Conservation (phyloP, 2,888 invertebrate species). For the Mycogona germanica region DNA sequence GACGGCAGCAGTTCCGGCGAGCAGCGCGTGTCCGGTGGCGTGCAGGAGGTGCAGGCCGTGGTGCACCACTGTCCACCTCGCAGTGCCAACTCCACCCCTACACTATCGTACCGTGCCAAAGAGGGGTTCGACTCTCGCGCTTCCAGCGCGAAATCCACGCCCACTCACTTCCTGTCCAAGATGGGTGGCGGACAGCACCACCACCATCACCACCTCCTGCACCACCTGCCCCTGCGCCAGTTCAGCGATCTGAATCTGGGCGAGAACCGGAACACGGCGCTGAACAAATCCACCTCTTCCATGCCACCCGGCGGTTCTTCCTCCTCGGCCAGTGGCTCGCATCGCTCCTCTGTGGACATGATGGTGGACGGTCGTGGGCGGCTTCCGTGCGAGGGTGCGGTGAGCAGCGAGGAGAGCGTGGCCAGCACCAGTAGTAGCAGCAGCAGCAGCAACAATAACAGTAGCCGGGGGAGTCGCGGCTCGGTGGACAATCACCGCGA, state of each 20-base stretch:
- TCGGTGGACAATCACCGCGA: slow-evolving; percentile 9
- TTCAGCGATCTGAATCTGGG: slow-evolving; percentile 19
- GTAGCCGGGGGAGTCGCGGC: slow-evolving; percentile 38
- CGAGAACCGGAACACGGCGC: slow-evolving; percentile 2
- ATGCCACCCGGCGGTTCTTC: slow-evolving; percentile 52
- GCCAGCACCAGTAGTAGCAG: slow-evolving; percentile 79
- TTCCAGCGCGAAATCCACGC: slow-evolving; percentile 21
- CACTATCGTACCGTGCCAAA: slow-evolving; percentile 13
- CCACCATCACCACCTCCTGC: background rate
- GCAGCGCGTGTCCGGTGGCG: background rate
- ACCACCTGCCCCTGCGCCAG: slow-evolving; percentile 19
- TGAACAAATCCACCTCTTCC: slow-evolving; percentile 57
- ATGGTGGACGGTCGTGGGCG: slow-evolving; percentile 57
- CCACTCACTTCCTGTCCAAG: slow-evolving; percentile 16
- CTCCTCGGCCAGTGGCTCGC: background rate
- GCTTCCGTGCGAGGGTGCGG: slow-evolving; percentile 59
- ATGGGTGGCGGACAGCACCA: background rate
- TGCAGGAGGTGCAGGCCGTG: slow-evolving; percentile 16
- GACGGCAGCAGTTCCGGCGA: background rate
- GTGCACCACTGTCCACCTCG: slow-evolving; percentile 19
- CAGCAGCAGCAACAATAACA: slow-evolving; percentile 71
- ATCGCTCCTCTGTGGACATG: slow-evolving; percentile 47
- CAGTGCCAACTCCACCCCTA: slow-evolving; percentile 21
- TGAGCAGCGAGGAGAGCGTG: slow-evolving; percentile 64
- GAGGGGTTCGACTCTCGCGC: slow-evolving; percentile 12